These are phyloP conservation scores for Chelonia mydas DNA, from an alignment of 2,797 vertebrate species.

Conservation along the genomic window DNA sequence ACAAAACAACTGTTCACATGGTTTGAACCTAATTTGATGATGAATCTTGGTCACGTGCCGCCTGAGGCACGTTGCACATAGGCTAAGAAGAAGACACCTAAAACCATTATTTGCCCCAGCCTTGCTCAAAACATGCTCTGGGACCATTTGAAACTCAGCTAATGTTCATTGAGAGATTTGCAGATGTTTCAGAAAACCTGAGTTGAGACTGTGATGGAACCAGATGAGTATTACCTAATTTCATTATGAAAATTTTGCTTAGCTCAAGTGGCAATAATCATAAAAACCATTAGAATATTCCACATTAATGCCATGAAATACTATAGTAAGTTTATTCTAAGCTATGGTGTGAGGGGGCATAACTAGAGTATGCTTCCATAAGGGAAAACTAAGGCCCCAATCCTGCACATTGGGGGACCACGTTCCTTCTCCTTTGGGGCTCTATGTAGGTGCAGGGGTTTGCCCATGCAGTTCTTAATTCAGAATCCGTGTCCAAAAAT, in stretches of 20 bases:
- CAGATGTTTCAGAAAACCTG: not conserved
- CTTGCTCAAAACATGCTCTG: not conserved
- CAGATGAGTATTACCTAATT: not conserved
- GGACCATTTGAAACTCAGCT: constrained; percentile 1
- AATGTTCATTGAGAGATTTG: constrained; percentile 14
- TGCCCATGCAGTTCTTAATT: constrained; percentile 16
- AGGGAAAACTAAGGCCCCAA: not conserved
- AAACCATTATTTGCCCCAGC: not conserved
- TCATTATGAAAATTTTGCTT: constrained; percentile 1
- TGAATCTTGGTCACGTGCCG: too few species aligned
- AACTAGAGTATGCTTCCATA: not conserved
- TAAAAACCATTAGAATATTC: not conserved
- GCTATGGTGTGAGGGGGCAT: not conserved
- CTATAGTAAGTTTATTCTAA: not conserved
- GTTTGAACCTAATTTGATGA: not conserved
- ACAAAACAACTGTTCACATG: not conserved
- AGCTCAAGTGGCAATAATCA: not conserved
- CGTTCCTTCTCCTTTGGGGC: not conserved
- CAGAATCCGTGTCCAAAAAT: not conserved
- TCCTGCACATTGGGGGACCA: not conserved
- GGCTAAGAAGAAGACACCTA: not conserved
- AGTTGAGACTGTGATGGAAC: not conserved
- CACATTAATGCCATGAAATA: not conserved
- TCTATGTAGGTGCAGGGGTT: not conserved
- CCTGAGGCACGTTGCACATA: too few species aligned